Base-by-base conservation (phyloP, 2,797 vertebrate genomes). In the Schizothorax lantsangensis region DNA sequence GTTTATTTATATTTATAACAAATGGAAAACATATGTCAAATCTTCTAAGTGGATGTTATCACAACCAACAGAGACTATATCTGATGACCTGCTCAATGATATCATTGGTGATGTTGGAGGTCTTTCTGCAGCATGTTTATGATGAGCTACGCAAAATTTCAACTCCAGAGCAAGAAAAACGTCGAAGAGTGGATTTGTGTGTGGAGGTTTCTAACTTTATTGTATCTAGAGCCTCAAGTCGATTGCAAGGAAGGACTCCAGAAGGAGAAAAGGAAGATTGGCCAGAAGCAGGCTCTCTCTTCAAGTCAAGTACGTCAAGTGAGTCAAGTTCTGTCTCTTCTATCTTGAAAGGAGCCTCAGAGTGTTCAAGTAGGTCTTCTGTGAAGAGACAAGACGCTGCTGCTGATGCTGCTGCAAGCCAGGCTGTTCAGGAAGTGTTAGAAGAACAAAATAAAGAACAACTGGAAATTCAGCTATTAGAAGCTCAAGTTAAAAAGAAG, bases 381-480 rank as follows among this genome's bases (percentile, higher is more conserved):
- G 73, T 82, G 2, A 90, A 88, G 26, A 62, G 9, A 0, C 77
- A 89, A 86, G 89, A 90, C 73, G 84, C 88, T 45, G 85, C 71
- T 1, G 57, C 89, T 21, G 89, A 90, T 0, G 79, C 79, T 52
- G 87, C 89, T 84, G 90, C 89, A 89, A 88, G 85, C 38, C 75
- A 88, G 79, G 89, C 91, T 88, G 78, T 91, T 89, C 88, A 90
- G 6, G n/a, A 81, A 75, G 88, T 90, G 49, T 86, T 89, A 59
- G 1, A 91, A 78, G 83, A 90, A 83, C 87, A 92, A 90, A 82
- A 90, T 79, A 89, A 0, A 1, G 89, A 90, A 88, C 86, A 91
- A 64, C 1, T 77, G 52, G 88, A 91, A 80, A 79, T 92, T 11
- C 30, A 79, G 8, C 7, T 1, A 6, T 54, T 91, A 23, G 78